A percentile compares a stretch with the other conserved stretches of the same genome.
Conservation (phyloP, 2,113 vertebrate species). For the Sinocyclocheilus anshuiensis region DNA sequence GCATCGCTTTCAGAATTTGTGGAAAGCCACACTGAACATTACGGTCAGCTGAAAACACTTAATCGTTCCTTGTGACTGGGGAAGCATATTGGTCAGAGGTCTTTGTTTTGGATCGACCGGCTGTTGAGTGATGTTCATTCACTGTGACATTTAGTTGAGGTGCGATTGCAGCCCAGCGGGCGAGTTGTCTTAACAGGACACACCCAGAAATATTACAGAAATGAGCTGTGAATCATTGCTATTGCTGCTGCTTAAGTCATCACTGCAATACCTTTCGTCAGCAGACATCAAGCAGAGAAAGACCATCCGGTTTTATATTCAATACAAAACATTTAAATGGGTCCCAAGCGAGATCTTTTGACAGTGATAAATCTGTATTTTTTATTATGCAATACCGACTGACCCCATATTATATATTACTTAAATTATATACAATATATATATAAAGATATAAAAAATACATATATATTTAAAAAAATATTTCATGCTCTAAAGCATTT, state of each 20-base stretch:
- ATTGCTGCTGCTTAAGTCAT: background rate
- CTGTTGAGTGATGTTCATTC: background rate
- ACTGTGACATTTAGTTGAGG: background rate
- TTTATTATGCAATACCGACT: background rate
- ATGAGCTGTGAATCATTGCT: background rate
- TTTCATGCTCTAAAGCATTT: no score
- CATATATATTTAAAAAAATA: no score
- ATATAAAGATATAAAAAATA: no score
- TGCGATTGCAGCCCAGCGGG: background rate
- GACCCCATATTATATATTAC: no score
- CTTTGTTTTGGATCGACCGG: constrained; percentile 3
- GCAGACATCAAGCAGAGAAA: background rate
- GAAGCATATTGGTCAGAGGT: constrained; percentile 64
- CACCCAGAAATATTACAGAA: constrained; percentile 10
- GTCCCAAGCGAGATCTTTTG: background rate
- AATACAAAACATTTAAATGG: background rate
- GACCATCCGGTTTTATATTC: background rate
- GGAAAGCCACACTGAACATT: constrained; percentile 71
- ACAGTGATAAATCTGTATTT: background rate
- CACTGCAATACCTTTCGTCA: background rate
- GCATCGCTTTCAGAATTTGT: background rate
- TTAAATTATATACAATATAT: no score
- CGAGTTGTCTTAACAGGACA: background rate
- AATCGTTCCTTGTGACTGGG: constrained; percentile 70
- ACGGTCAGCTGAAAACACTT: constrained; percentile 70